These are phyloP conservation scores for Speoplatyrhinus poulsoni DNA, from an alignment of 2,113 vertebrate species.

Conservation along the genomic window DNA sequence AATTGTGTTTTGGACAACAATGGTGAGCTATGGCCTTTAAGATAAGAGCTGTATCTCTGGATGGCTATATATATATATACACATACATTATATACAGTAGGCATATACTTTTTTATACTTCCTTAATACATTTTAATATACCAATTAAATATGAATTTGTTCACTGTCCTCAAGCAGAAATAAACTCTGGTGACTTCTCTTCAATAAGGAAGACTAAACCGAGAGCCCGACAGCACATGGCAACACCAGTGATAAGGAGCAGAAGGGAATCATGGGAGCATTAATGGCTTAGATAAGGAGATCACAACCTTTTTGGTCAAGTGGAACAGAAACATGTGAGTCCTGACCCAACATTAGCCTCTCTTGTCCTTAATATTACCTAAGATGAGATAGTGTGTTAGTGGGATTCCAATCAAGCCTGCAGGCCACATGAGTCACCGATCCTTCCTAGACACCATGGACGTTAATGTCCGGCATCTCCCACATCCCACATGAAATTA, in stretches of 20 bases:
- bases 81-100: too few relatives aligned
- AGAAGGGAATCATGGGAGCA: conserved; percentile 4
- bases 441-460: not conserved
- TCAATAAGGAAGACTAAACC: not conserved
- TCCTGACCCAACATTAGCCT: conserved; percentile 3
- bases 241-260: not conserved
- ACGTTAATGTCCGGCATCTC: not conserved
- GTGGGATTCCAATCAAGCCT: not conserved
- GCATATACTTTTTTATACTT: too few relatives aligned
- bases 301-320: not conserved
- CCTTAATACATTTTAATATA: too few relatives aligned
- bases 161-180: not conserved
- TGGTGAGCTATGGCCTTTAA: not conserved
- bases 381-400: not conserved
- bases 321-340: conserved; percentile 18
- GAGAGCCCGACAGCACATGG: conserved; percentile 2
- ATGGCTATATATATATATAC: too few relatives aligned
- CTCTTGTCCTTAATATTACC: conserved; percentile 4
- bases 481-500: too few relatives aligned
- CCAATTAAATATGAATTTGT: too few relatives aligned
- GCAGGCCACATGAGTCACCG: not conserved
- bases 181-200: not conserved
- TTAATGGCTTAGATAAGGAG: conserved; percentile 8
- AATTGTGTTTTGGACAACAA: not conserved
- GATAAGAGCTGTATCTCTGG: too few relatives aligned